A percentile compares a stretch with the other conserved stretches of the same genome.
phyloP scores from a whole-genome alignment of 2,113 vertebrate genomes.

The Hemibates koningsi region DNA sequence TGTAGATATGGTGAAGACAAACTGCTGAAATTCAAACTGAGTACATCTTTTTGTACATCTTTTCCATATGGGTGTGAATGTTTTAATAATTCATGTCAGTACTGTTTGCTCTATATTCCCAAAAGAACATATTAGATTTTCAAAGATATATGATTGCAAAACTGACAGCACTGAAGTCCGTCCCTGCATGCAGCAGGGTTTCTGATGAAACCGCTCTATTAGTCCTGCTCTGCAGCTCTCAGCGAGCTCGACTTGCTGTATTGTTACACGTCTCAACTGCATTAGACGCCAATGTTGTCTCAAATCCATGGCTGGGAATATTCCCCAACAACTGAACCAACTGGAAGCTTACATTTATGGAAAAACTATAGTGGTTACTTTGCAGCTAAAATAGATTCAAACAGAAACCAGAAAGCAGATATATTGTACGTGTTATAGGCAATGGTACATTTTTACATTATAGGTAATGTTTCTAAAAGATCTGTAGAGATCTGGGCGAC shows the following conservation, averaged over 20 bases:
- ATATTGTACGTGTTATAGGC: not conserved
- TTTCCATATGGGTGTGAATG: conserved; percentile 1
- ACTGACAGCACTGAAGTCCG: conserved; percentile 2
- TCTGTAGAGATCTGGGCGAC: not conserved
- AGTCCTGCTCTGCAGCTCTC: not conserved
- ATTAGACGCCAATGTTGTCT: not conserved
- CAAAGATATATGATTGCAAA: conserved; percentile 7
- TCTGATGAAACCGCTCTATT: not conserved
- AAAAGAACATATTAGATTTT: conserved; percentile 30
- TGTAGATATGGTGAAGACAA: not conserved
- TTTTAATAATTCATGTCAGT: conserved; percentile 14
- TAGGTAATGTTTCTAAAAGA: not conserved
- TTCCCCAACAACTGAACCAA: not conserved
- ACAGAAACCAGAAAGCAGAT: not conserved
- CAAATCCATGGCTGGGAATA: not conserved
- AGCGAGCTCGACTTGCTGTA: not conserved
- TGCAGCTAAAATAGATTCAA: not conserved
- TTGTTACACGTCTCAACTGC: not conserved
- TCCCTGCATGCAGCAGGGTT: not conserved
- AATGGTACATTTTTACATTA: not conserved
- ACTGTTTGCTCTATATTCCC: conserved; percentile 35
- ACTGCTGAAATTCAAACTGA: not conserved
- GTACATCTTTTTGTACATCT: not conserved
- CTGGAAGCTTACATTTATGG: not conserved
- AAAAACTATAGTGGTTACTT: not conserved